phyloP scores from a whole-genome alignment of 1,140 invertebrate genomes.

The Ericerus pela region DNA sequence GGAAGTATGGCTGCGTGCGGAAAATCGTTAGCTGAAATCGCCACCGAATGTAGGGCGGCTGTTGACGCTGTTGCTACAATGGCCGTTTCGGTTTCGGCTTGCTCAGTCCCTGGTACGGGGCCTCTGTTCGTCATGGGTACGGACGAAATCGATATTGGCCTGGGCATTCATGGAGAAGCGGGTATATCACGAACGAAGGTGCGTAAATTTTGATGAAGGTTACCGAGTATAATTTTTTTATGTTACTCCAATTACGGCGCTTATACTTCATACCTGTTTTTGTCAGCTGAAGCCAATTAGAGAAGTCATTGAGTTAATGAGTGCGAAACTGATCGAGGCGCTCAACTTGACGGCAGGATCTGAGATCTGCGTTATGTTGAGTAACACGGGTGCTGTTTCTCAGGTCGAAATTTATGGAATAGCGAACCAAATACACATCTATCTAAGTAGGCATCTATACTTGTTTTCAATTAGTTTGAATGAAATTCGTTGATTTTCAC shows the following conservation, averaged over 20 bases:
- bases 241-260: not conserved
- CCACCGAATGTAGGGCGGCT: constrained; percentile 19
- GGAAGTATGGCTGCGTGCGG: not conserved
- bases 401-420: not conserved
- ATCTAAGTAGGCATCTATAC: not conserved
- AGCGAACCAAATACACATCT: not conserved
- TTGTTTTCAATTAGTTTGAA: too few species aligned
- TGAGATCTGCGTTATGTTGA: not conserved
- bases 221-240: not conserved
- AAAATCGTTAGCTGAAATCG: not conserved
- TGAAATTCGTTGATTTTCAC: too few species aligned
- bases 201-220: not conserved
- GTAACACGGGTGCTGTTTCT: not conserved
- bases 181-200: constrained; percentile 50
- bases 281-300: not conserved
- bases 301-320: not conserved
- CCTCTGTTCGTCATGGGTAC: constrained; percentile 47
- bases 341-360: not conserved
- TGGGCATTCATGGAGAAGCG: constrained; percentile 74
- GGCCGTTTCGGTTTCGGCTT: constrained; percentile 52
- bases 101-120: constrained; percentile 50
- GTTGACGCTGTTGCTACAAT: constrained; percentile 48
- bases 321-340: not conserved
- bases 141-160: constrained; percentile 63
- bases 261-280: not conserved